Evolutionary conservation across 2,797 vertebrate species (phyloP).

Genomic region (Sylvia borin): DNA sequence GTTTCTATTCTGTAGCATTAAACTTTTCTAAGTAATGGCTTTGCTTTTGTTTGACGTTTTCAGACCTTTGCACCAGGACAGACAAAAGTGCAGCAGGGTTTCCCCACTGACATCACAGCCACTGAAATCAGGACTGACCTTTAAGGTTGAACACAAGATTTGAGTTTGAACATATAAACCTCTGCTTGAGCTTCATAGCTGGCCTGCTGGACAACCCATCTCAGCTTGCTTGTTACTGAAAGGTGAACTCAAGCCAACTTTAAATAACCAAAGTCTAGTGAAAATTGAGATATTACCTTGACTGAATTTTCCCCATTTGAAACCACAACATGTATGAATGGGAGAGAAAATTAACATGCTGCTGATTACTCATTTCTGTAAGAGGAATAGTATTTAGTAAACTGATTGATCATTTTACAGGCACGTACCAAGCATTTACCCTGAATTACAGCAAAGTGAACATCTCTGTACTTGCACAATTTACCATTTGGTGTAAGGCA

Average conservation of each 20-base stretch:
- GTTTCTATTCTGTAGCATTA: neutral
- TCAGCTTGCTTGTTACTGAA: constrained; percentile 17
- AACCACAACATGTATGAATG: neutral
- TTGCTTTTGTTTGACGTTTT: constrained; percentile 7
- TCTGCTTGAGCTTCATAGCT: neutral
- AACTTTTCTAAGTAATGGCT: neutral
- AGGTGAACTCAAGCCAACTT: neutral
- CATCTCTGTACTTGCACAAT: neutral
- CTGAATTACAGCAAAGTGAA: neutral
- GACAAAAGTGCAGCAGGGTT: constrained; percentile 28
- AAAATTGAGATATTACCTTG: neutral
- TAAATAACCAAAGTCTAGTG: neutral
- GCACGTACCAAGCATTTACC: neutral
- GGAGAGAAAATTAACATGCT: neutral
- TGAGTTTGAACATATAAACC: neutral
- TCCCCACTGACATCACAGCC: constrained; percentile 54
- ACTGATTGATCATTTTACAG: neutral
- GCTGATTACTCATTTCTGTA: neutral
- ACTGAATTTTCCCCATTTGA: neutral
- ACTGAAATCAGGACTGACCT: constrained; percentile 31
- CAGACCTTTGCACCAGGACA: constrained; percentile 1
- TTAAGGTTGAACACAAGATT: constrained; percentile 4
- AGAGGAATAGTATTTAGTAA: neutral
- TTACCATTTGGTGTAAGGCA: neutral
- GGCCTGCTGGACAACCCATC: neutral